Evolutionary conservation across 2,113 vertebrate species (phyloP).

Genomic region (Myotis davidii): DNA sequence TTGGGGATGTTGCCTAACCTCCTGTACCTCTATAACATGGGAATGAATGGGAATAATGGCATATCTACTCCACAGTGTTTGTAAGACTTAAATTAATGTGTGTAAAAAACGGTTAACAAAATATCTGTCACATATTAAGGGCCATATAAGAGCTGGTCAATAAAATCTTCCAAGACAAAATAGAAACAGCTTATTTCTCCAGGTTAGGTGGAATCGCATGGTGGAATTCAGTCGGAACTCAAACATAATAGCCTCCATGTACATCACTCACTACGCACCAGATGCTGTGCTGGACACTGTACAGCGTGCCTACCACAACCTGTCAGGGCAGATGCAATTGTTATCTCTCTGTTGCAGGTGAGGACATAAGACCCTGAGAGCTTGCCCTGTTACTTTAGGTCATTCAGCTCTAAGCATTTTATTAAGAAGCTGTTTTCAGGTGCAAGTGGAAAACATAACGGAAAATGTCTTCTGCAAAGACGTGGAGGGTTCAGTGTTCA

Average conservation of each 20-base stretch:
- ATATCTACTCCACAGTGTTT: neutral
- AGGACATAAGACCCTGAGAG: neutral
- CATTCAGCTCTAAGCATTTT: neutral
- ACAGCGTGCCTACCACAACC: too few species aligned
- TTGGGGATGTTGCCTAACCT: neutral
- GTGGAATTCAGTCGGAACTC: slow-evolving; percentile 2
- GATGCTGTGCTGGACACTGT: fast-evolving
- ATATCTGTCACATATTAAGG: neutral
- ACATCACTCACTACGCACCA: neutral
- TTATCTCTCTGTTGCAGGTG: neutral
- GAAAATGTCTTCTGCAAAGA: slow-evolving; percentile 5
- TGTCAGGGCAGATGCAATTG: neutral
- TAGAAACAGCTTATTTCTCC: neutral
- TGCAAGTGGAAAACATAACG: neutral
- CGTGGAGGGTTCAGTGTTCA: neutral
- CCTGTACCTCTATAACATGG: neutral
- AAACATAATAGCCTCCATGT: neutral
- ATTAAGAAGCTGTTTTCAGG: slow-evolving; percentile 28
- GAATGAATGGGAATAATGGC: neutral
- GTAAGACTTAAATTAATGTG: neutral
- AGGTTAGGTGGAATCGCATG: neutral
- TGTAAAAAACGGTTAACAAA: neutral
- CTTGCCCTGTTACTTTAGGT: neutral
- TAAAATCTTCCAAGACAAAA: neutral
- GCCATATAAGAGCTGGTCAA: neutral